These are phyloP conservation scores for Tolmerus cingulatus DNA, from an alignment of 2,888 invertebrate species.

Conservation along the genomic window DNA sequence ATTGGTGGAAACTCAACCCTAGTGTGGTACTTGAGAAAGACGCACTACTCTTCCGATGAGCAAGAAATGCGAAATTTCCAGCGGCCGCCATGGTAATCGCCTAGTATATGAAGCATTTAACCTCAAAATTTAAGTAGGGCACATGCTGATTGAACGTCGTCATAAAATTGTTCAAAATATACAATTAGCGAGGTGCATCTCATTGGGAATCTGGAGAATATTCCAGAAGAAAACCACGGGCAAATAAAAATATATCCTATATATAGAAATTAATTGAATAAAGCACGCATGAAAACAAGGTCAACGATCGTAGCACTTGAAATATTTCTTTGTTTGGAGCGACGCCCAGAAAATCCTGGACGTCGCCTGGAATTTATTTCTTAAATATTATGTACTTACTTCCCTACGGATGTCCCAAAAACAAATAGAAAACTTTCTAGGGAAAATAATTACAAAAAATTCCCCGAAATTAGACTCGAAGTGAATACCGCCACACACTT, in stretches of 20 bases:
- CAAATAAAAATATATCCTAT: background rate
- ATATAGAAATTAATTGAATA: slow-evolving; percentile 9
- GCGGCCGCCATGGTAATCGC: background rate
- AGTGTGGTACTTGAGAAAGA: background rate
- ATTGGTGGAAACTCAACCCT: background rate
- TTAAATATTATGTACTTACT: slow-evolving; percentile 3
- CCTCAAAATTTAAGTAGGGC: slow-evolving; percentile 29
- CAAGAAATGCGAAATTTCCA: background rate
- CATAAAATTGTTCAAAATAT: background rate
- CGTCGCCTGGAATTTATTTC: background rate
- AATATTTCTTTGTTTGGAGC: background rate
- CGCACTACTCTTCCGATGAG: background rate
- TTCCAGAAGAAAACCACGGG: background rate
- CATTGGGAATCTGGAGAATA: background rate
- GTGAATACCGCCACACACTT: slow-evolving; percentile 14
- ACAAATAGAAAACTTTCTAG: background rate
- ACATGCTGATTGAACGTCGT: slow-evolving; percentile 13
- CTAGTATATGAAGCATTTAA: background rate
- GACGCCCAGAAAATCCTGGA: background rate
- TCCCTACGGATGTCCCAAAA: slow-evolving; percentile 29
- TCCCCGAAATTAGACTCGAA: background rate
- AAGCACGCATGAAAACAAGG: slow-evolving; percentile 16
- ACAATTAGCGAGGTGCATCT: background rate
- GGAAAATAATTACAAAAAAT: slow-evolving; percentile 9
- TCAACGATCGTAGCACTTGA: slow-evolving; percentile 26